A percentile compares a stretch with the other conserved stretches of the same genome.
phyloP scores from a whole-genome alignment of 1,140 invertebrate genomes.

The Saccostrea glomerata region DNA sequence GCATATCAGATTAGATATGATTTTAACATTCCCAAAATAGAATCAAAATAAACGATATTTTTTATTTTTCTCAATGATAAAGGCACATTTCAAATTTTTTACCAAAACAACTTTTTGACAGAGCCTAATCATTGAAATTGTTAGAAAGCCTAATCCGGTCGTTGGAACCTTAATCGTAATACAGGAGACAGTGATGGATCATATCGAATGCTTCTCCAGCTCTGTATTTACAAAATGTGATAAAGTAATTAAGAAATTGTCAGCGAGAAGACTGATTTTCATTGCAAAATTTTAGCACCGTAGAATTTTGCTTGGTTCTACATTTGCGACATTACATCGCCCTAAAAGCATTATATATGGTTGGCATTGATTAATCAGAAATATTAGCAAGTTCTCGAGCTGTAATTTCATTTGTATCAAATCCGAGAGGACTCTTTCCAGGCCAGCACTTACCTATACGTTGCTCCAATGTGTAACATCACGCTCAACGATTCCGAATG shows the following conservation, averaged over 20 bases:
- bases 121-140: background rate
- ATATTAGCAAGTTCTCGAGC: constrained; percentile 32
- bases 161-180: background rate
- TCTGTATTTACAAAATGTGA: constrained; percentile 10
- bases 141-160: background rate
- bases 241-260: constrained; percentile 37
- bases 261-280: constrained; percentile 32
- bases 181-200: background rate
- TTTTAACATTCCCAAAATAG: no score
- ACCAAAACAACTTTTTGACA: no score
- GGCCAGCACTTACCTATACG: background rate
- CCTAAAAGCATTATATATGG: constrained; percentile 31
- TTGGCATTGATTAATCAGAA: constrained; percentile 27
- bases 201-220: background rate
- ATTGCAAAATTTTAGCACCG: background rate
- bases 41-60: no score
- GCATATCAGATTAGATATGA: no score
- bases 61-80: no score
- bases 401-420: constrained; percentile 37
- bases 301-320: background rate
- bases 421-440: constrained; percentile 29
- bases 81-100: no score
- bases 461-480: constrained; percentile 13
- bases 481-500: background rate
- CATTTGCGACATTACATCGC: constrained; percentile 15